Evolutionary conservation across 2,888 invertebrate species (phyloP).

Genomic region (Bruchidius siliquastri): DNA sequence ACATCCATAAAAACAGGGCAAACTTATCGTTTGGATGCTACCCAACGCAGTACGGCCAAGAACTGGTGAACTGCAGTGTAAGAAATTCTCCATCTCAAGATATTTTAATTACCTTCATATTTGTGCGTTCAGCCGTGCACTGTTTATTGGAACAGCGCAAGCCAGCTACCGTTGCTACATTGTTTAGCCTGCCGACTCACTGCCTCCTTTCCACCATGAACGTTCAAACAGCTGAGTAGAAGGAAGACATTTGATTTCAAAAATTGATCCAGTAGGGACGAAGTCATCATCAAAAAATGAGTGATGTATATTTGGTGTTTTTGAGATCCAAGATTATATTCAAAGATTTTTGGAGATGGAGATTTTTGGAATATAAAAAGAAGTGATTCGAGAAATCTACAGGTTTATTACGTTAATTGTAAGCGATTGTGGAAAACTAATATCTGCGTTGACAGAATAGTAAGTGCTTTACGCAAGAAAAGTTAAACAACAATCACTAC

Average conservation of each 20-base stretch:
- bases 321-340: no score
- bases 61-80: background rate
- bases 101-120: constrained; percentile 27
- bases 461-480: no score
- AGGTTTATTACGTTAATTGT: no score
- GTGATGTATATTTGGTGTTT: no score
- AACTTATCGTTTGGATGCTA: background rate
- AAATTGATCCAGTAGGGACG: no score
- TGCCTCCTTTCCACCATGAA: background rate
- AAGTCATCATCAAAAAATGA: no score
- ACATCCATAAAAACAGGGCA: background rate
- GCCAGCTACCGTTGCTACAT: constrained; percentile 17
- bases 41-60: background rate
- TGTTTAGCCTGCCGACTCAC: background rate
- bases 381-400: no score
- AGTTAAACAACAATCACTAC: no score
- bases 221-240: background rate
- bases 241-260: background rate
- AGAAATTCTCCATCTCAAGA: constrained; percentile 9
- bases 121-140: constrained; percentile 25
- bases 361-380: no score
- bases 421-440: no score
- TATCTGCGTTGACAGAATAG: no score
- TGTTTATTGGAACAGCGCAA: constrained; percentile 16
- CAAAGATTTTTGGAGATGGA: no score